A percentile compares a stretch with the other conserved stretches of the same genome.
phyloP scores from a whole-genome alignment of 2,113 vertebrate genomes.

The Leptobrachium leishanense region DNA sequence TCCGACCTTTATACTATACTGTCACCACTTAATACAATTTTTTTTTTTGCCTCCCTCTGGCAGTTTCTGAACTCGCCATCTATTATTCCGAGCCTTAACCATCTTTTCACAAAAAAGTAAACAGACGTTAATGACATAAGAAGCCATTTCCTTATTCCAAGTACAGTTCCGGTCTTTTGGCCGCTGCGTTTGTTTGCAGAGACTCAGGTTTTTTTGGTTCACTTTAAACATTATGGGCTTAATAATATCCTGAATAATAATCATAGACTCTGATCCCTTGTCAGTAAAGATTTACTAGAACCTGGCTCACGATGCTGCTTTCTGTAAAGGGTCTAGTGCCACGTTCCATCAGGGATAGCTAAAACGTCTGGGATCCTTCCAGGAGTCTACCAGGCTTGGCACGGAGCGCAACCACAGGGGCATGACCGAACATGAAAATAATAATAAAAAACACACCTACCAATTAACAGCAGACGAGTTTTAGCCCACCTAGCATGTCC shows the following conservation, averaged over 20 bases:
- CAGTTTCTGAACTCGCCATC: neutral
- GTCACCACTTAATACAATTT: neutral
- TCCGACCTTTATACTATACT: too few species aligned
- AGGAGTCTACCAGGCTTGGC: neutral
- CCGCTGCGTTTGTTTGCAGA: neutral
- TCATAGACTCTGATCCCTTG: neutral
- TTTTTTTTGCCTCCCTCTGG: neutral
- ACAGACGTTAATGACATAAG: slow-evolving; percentile 28
- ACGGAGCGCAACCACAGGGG: neutral
- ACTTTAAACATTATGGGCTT: slow-evolving; percentile 22
- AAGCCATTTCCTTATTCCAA: slow-evolving; percentile 24
- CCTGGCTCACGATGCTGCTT: neutral
- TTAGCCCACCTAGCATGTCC: too few species aligned
- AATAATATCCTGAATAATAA: slow-evolving; percentile 29
- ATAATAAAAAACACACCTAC: neutral
- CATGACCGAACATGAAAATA: slow-evolving; percentile 13
- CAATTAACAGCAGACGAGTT: neutral
- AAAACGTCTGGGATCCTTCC: neutral
- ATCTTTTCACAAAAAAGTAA: neutral
- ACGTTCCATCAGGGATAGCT: neutral
- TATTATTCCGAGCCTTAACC: neutral
- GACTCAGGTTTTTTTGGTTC: neutral
- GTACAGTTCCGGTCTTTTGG: slow-evolving; percentile 10
- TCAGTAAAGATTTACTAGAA: neutral
- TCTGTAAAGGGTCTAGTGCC: neutral